Evolutionary conservation across 2,113 vertebrate genomes (phyloP), one percentile per base, ranked within the genome.

Genomic region (Oreotragus oreotragus): DNA sequence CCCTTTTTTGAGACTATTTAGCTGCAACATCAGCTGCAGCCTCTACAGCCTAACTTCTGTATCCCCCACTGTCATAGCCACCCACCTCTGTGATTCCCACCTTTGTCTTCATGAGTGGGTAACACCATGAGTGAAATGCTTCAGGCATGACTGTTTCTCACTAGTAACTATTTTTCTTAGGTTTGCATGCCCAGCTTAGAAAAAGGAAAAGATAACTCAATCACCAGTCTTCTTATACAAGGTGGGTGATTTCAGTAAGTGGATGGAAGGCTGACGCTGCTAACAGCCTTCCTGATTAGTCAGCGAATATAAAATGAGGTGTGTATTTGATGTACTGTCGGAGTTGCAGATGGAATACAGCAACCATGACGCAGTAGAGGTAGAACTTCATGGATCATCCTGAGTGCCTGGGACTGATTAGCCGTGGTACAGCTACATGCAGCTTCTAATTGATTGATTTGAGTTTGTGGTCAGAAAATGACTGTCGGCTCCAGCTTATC

Each of bases 371-470:
- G 97, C 70, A 43, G 95, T 95, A 91, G 94, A 91, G 92, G 95
- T 97, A 97, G 88, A 96, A 96, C 93, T 86, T 97, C 97, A 98
- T 98, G 97, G 98, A 98, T 98, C 98, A 96, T 98, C 98, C 98
- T 96, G 95, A 98, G 88, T 96, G 97, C 96, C 99, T 99, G 99
- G 98, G 98, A 99, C 96, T 98, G 97, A 99, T 99, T 99, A 99
- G 97, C 97, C 60, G 81, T 2, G 97, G 97, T 97, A 97, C 98
- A 97, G 98, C 98, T 98, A 98, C 97, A 97, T 60, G 96, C 98
- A 98, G 98, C 33, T 98, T 98, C 99, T 99, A 99, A 99, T 99
- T 98, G 99, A 99, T 99, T 99, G 99, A 99, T 99, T 99, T 97
- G 98, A 98, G 98, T 99, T 99, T 99, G 98, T 70, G 98, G 99